Conservation (phyloP, 37 sponge, comb jelly and placozoan species). For the Cliona cf. orientalis region DNA sequence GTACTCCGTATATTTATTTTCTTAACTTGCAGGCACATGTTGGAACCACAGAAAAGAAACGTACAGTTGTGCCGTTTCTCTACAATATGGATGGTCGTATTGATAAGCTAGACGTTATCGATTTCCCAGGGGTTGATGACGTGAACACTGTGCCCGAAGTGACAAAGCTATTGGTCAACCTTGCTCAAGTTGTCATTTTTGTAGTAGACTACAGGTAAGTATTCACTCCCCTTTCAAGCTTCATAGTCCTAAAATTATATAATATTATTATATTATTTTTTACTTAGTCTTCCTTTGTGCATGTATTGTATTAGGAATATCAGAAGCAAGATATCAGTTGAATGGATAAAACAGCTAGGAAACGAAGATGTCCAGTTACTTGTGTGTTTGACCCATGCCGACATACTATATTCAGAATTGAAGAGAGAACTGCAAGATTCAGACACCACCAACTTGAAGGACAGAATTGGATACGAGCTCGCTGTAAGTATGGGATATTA, state of each 20-base stretch:
- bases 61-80: slow-evolving; percentile 61
- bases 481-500: slow-evolving; percentile 3
- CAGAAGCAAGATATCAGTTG: slow-evolving; percentile 17
- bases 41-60: slow-evolving; percentile 36
- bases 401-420: slow-evolving; percentile 48
- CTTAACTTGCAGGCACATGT: slow-evolving; percentile 17
- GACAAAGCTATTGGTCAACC: slow-evolving; percentile 4
- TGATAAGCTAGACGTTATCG: slow-evolving; percentile 44
- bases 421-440: neutral
- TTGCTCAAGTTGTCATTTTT: slow-evolving; percentile 40
- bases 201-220: slow-evolving; percentile 58
- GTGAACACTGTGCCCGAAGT: slow-evolving; percentile 13
- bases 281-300: neutral
- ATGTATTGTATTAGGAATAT: slow-evolving; percentile 23
- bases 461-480: neutral
- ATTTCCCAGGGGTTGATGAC: slow-evolving; percentile 67
- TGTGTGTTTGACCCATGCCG: slow-evolving; percentile 65
- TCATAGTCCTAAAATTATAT: neutral
- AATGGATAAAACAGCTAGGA: slow-evolving; percentile 26
- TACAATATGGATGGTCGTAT: slow-evolving; percentile 43
- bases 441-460: neutral
- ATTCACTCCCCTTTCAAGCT: neutral
- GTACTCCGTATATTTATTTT: neutral
- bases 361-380: slow-evolving; percentile 25
- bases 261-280: neutral